Base-by-base conservation (phyloP, 2,888 invertebrate genomes). In the Sesia apiformis region DNA sequence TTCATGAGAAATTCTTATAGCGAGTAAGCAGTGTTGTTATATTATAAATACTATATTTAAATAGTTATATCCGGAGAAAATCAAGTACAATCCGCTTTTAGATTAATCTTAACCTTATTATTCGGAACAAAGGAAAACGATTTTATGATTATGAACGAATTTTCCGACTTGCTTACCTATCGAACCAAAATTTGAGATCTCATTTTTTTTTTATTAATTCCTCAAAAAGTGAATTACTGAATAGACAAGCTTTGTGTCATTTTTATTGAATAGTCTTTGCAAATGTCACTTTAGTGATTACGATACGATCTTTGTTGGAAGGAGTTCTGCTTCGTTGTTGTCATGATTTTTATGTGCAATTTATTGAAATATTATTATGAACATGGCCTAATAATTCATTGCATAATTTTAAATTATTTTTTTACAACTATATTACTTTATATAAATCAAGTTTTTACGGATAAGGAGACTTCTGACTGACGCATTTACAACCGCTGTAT, bases 121-220 rank as follows among this genome's bases (percentile, higher is more conserved):
- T 76, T 78, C 70, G 74, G 72, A 76, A 75, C 73, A 72, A 76
- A 74, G 64, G 38, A 23, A 50, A 76, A 73, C 73, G 75, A 77
- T 71, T 77, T 79, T 74, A 75, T 74, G 65, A 80, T 23, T 23
- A 23, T 82, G 78, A 81, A 80, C 82, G 79, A 81, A 84, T 82
- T 82, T 82, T 78, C 77, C 72, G 66, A 76, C 72, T 84, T 81
- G 82, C 82, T 86, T 84, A 86, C 78, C 23, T 80, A 72, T 83
- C 69, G 75, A 84, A 87, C 84, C 83, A 85, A 85, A 82, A 84
- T 85, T 84, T 72, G 59, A 79, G 87, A 89, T 88, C 88, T 87
- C 84, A 84, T 83, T 83, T 80, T 70, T 71, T 67, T 67, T 69
- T 70, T 56, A 56, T 55, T 23, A 23, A 52, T 59, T 55, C 56